Percentiles rank a stretch among this genome's conserved stretches.
Conservation (phyloP, 1,140 invertebrate species). For the Leptestheria dahalacensis region DNA sequence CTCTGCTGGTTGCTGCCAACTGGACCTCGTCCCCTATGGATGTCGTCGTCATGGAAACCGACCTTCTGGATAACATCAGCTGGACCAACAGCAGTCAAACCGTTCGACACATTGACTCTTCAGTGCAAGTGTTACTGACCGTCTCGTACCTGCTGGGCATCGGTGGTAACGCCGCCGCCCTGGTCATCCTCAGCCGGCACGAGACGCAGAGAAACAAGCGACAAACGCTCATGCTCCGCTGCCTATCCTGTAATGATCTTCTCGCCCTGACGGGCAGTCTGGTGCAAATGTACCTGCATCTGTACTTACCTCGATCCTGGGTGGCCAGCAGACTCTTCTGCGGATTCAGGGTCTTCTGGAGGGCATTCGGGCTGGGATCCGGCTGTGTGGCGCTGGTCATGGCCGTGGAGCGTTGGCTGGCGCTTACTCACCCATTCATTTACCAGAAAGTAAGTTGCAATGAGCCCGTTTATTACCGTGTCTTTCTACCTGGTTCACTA, state of each 20-base stretch:
- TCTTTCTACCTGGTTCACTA: too few species aligned
- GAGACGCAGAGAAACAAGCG: conserved; percentile 44
- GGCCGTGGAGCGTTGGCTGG: conserved; percentile 69
- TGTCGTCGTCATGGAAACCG: background rate
- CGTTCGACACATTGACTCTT: background rate
- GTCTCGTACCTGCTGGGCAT: conserved; percentile 40
- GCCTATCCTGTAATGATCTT: conserved; percentile 60
- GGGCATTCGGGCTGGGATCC: conserved; percentile 67
- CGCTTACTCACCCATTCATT: conserved; percentile 64
- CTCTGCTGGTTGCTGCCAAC: background rate
- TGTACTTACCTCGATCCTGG: conserved; percentile 28
- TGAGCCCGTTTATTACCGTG: too few species aligned
- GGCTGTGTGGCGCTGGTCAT: conserved; percentile 73
- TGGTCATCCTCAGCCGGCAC: conserved; percentile 37
- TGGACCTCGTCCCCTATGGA: background rate
- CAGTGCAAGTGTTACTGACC: conserved; percentile 33
- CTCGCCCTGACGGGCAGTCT: conserved; percentile 41
- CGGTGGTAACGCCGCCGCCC: conserved; percentile 39
- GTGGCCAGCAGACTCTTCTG: conserved; percentile 32
- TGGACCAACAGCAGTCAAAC: background rate
- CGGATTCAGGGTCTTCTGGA: conserved; percentile 49
- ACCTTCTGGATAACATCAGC: background rate
- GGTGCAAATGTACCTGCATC: conserved; percentile 40
- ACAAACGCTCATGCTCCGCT: conserved; percentile 61
- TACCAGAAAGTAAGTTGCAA: conserved; percentile 57